Percentiles rank a stretch among this genome's conserved stretches.
phyloP scores from a whole-genome alignment of 2,113 vertebrate genomes.

The Cochlearius cochlearius region DNA sequence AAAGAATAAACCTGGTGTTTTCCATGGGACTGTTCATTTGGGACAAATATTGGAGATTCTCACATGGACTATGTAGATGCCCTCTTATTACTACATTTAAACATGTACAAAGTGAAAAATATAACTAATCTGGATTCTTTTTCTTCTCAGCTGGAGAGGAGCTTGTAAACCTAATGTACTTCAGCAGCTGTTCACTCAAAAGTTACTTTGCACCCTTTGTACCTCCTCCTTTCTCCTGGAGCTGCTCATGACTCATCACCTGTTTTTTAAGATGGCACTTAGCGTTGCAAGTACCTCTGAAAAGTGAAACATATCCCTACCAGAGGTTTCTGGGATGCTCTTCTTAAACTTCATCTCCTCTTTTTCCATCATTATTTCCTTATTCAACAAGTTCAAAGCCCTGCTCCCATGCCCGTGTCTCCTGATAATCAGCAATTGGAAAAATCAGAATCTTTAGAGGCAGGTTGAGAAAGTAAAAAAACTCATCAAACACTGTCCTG shows the following conservation, averaged over 20 bases:
- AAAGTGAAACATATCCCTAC: neutral
- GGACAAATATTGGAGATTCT: neutral
- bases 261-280: neutral
- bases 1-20: neutral
- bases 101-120: fast-evolving
- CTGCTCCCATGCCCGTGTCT: fast-evolving
- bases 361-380: neutral
- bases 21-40: neutral
- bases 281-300: neutral
- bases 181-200: neutral
- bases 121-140: neutral
- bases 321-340: neutral
- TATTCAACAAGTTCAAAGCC: neutral
- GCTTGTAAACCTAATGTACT: neutral
- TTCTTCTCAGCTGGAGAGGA: neutral
- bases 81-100: neutral
- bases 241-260: fast-evolving
- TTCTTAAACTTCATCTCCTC: neutral
- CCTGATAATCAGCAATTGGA: neutral
- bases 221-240: neutral
- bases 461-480: neutral
- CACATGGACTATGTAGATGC: fast-evolving
- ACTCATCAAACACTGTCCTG: neutral
- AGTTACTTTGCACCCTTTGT: neutral
- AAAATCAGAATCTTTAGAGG: neutral